Base-by-base conservation (phyloP, 2,888 invertebrate species). In the Heptascelio sp. region DNA sequence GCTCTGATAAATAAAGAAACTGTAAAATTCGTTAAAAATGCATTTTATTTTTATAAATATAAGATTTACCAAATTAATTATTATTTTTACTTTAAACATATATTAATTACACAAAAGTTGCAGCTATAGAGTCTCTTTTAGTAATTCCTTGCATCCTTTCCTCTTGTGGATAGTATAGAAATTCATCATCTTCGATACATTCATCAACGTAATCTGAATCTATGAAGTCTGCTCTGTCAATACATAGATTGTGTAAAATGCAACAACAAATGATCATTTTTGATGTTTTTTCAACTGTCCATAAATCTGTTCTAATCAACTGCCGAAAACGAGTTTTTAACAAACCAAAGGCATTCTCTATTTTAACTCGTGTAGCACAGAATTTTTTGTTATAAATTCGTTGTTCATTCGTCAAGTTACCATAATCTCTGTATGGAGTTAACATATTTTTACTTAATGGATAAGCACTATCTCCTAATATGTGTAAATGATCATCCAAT, bases 201-300 rank as follows among this genome's bases (percentile, higher is more conserved):
- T 26, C 17, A 19, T 51, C 6, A 51, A 55, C n/a, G n/a, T n/a
- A 55, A 25, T 55, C 26, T 55, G n/a, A n/a, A n/a, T 57, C 30
- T 34, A 57, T 30, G 30, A 30, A 8, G 19, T 57, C 57, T n/a
- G 6, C 34, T 57, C 34, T 30, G 3, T 57, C 57, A 11, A 57
- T 57, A 23, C 64, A 64, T 5, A 62, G 11, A 40, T 62, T 62
- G 43, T 40, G 43, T 21, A 40, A 13, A 23, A 59, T 19, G 23
- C 64, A 64, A 15, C 64, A 64, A 57, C 30, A 30, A 57, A 57
- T 5, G n/a, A 57, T 57, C 2, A 57, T n/a, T 57, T n/a, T 57
- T 1, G 57, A 57, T 11, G 11, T 57, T 57, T 57, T 57, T 30
- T 57, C 26, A 30, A 57, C 57, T 30, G 57, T 57, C 57, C 57